Base-by-base conservation (phyloP, 2,888 invertebrate species). In the Parnassius glacialis region DNA sequence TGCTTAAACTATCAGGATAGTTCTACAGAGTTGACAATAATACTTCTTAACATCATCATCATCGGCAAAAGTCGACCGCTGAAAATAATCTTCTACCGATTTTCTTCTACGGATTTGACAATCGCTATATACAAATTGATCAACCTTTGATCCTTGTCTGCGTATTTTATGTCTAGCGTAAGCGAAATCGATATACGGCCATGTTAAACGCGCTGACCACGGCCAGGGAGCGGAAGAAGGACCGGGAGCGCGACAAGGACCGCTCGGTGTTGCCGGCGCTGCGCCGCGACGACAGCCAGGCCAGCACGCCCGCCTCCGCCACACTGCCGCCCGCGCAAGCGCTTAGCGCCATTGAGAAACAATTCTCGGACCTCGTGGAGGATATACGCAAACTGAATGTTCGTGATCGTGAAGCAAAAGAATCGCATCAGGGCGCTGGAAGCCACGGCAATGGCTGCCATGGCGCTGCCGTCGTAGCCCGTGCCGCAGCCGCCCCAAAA, bases 321-420 rank as follows among this genome's bases (percentile, higher is more conserved):
- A 80, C 84, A 1, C 84, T 84, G 1, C 87, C 84, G 69, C 81
- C 93, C 65, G 87, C 92, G 44, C 75, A 73, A 61, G 77, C 7
- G 82, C 85, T 3, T 3, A 3, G 3, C 25, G 79, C 76, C 10
- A 74, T 88, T 50, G 86, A 95, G 69, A 95, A 95, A 71, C 94
- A 95, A 69, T 89, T 97, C 16, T 96, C 96, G 72, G 97, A 97
- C 79, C 93, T 97, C 72, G 94, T 95, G 50, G 97, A 97, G 79
- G 97, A 97, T 85, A 97, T 98, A 73, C 94, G 97, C 64, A 97
- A 97, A 83, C 88, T 98, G 69, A 98, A 98, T n/a, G 80, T 96
- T 97, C n/a, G 96, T 98, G 84, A 97, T 98, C 71, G 96, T 98
- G 41, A 97, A 97, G 79, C 98, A 98, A 79, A 98, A 98, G 90